Base-by-base conservation (phyloP, 2,797 vertebrate genomes). In the Myotis daubentonii region DNA sequence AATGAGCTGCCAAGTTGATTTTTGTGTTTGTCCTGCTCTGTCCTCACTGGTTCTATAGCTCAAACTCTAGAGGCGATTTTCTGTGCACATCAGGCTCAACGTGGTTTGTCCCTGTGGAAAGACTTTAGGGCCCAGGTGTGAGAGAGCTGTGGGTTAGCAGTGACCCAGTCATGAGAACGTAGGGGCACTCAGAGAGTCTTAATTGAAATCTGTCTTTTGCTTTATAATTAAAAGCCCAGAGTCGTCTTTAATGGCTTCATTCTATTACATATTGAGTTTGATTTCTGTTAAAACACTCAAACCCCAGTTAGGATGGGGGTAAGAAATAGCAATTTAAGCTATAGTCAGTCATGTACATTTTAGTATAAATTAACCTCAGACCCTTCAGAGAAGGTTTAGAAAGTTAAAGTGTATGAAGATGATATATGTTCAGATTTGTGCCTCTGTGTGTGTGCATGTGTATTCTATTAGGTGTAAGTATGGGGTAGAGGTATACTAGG, bases 1-100 rank as follows among this genome's bases (percentile, higher is more conserved):
- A 25, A 87, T 79, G 84, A 95, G 55, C 65, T 89, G 30, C 68
- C 78, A 94, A 55, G 76, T 88, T 93, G 91, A 95, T 84, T 91
- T 96, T 89, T 93, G 75, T 68, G 36, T 93, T 92, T 88, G 79
- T 74, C 53, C 53, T 93, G 38, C 44, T 85, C 91, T 72, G 47
- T 79, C 47, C 90, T 82, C 16, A 60, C 30, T 36, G 20, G 30
- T 79, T 91, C 78, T 89, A 7, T 38, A 79, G 47, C 3, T 51
- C 78, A 20, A 6, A 38, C 16, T 95, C 93, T 60, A 41, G 17
- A 51, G n/a, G 51, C 16, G 11, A n/a, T 94, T 80, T 93, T 92
- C 76, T 91, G 41, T 66, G 53, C 4, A 22, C 47, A 47, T 66
- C 33, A 66, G 51, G 9, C 30, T 47, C 36, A 28, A 87, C 79